Evolutionary conservation across 2,888 invertebrate genomes (phyloP).

Genomic region (Hirtodrosophila trivittata): DNA sequence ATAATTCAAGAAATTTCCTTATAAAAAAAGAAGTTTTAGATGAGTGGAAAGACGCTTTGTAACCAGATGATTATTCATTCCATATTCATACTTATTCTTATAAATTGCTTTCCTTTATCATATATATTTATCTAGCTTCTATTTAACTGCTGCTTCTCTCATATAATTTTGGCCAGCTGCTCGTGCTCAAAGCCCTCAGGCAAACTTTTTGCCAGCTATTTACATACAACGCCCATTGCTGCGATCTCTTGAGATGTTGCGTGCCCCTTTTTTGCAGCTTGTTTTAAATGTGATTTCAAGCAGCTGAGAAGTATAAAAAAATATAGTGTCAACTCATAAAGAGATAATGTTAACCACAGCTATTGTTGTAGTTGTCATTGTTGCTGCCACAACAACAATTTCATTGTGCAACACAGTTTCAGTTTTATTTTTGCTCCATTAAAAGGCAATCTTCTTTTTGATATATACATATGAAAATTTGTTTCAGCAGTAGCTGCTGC

Average conservation of each 20-base stretch:
- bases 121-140: too few species aligned
- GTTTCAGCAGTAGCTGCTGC: neutral
- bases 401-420: too few species aligned
- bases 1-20: neutral
- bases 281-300: slow-evolving; percentile 13
- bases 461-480: slow-evolving; percentile 1
- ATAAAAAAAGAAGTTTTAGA: neutral
- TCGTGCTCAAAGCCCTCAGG: too few species aligned
- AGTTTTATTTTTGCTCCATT: slow-evolving; percentile 33
- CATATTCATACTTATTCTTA: too few species aligned
- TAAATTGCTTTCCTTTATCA: too few species aligned
- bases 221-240: too few species aligned
- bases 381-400: neutral
- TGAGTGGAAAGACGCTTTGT: neutral
- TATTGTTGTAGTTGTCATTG: slow-evolving; percentile 20
- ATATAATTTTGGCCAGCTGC: too few species aligned
- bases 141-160: too few species aligned
- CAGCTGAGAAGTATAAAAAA: slow-evolving; percentile 27
- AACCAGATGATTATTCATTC: too few species aligned
- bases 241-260: slow-evolving; percentile 19
- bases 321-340: slow-evolving; percentile 70
- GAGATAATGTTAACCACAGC: slow-evolving; percentile 59
- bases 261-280: slow-evolving; percentile 27
- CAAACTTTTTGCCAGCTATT: too few species aligned
- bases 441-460: slow-evolving; percentile 17